These are phyloP conservation scores for Aplochiton taeniatus DNA, from an alignment of 2,797 vertebrate genomes.

Conservation along the genomic window DNA sequence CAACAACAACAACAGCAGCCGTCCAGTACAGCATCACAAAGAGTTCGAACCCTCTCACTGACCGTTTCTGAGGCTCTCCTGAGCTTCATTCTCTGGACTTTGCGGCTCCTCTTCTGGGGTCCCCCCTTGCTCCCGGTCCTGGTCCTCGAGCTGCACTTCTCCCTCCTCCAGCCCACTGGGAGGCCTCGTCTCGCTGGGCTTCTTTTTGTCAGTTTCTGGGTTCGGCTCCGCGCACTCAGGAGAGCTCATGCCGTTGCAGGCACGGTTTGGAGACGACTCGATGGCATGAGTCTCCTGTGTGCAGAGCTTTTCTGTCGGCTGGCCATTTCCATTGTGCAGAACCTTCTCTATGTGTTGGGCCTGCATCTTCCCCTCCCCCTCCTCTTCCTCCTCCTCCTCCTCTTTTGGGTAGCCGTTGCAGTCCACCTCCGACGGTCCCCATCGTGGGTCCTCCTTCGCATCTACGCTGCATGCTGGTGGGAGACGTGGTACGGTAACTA, in stretches of 20 bases:
- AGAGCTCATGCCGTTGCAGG: slow-evolving; percentile 67
- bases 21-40: too few species aligned
- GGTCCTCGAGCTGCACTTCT: slow-evolving; percentile 37
- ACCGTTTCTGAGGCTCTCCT: slow-evolving; percentile 70
- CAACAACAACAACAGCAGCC: background rate
- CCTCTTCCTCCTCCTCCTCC: slow-evolving; percentile 71
- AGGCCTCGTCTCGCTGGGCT: slow-evolving; percentile 25
- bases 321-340: slow-evolving; percentile 74
- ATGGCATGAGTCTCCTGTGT: slow-evolving; percentile 37
- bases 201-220: slow-evolving; percentile 34
- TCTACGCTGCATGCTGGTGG: slow-evolving; percentile 48
- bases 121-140: slow-evolving; percentile 26
- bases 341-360: slow-evolving; percentile 66
- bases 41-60: slow-evolving; percentile 35
- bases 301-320: slow-evolving; percentile 28
- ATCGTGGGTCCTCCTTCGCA: slow-evolving; percentile 37
- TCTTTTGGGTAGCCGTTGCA: slow-evolving; percentile 82
- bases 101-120: slow-evolving; percentile 35
- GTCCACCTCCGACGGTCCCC: slow-evolving; percentile 80
- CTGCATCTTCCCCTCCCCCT: slow-evolving; percentile 49
- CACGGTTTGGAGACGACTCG: slow-evolving; percentile 32
- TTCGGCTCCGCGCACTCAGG: slow-evolving; percentile 47
- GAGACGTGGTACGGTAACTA: too few species aligned
- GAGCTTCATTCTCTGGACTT: slow-evolving; percentile 41
- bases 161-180: slow-evolving; percentile 51